Percentiles rank a stretch among this genome's conserved stretches.
phyloP scores from a whole-genome alignment of 2,888 invertebrate species.

The Watsonalla cultraria region DNA sequence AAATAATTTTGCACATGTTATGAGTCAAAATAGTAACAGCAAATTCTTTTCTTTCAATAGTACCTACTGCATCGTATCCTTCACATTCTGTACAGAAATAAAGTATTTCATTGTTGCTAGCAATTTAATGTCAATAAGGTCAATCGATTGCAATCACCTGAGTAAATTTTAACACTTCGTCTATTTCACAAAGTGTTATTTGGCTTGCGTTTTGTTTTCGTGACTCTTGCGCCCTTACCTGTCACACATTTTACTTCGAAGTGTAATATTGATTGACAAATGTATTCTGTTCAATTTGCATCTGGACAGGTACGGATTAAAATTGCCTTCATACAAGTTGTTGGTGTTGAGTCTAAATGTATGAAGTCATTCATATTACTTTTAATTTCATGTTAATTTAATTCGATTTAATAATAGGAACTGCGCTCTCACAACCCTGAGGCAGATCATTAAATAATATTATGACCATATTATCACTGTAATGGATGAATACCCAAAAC shows the following conservation, averaged over 20 bases:
- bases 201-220: conserved; percentile 23
- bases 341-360: background rate
- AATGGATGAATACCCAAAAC: background rate
- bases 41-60: too few relatives aligned
- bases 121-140: background rate
- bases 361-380: background rate
- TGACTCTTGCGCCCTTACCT: conserved; percentile 48
- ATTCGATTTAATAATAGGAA: too few relatives aligned
- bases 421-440: too few relatives aligned
- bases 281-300: conserved; percentile 23
- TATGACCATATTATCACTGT: too few relatives aligned
- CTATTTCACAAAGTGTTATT: conserved; percentile 1
- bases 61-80: too few relatives aligned
- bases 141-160: conserved; percentile 1
- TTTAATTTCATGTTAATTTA: too few relatives aligned
- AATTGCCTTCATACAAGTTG: background rate
- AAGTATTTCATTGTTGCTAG: background rate
- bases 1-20: too few relatives aligned
- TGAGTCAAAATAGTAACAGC: too few relatives aligned
- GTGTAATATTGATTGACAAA: conserved; percentile 44
- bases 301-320: background rate
- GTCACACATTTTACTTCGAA: conserved; percentile 25
- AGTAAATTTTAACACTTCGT: background rate
- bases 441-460: too few relatives aligned
- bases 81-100: background rate